A percentile compares a stretch with the other conserved stretches of the same genome.
These are phyloP conservation scores for Pachymerium ferrugineum DNA, from an alignment of 2,888 invertebrate genomes.

Conservation along the genomic window DNA sequence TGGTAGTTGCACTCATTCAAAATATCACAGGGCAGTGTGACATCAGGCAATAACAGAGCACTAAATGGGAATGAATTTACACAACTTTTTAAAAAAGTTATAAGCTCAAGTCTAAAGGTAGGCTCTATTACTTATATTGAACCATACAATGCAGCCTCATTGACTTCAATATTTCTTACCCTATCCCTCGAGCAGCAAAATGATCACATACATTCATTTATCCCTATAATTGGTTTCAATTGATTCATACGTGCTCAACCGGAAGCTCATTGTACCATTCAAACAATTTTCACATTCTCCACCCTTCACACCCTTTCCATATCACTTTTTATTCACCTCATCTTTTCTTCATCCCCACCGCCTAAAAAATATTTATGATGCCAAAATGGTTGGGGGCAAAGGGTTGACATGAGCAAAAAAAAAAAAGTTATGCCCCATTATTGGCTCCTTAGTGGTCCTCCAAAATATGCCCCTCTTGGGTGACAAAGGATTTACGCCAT, in stretches of 20 bases:
- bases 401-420: neutral
- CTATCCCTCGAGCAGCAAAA: neutral
- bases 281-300: neutral
- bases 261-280: neutral
- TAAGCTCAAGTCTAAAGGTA: too few relatives aligned
- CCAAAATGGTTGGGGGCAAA: neutral
- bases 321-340: neutral
- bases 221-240: slow-evolving; percentile 21
- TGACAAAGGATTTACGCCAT: neutral
- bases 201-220: slow-evolving; percentile 7
- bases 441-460: slow-evolving; percentile 18
- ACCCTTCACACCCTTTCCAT: neutral
- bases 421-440: neutral
- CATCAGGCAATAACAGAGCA: too few relatives aligned
- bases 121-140: too few relatives aligned
- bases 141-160: too few relatives aligned
- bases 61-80: too few relatives aligned
- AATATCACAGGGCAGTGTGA: too few relatives aligned
- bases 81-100: too few relatives aligned
- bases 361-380: slow-evolving; percentile 4
- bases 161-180: too few relatives aligned
- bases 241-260: neutral
- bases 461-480: neutral
- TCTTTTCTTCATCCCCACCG: neutral
- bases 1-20: too few relatives aligned